Evolutionary conservation across 2,888 invertebrate species (phyloP).

Genomic region (Drosophila sordidula): DNA sequence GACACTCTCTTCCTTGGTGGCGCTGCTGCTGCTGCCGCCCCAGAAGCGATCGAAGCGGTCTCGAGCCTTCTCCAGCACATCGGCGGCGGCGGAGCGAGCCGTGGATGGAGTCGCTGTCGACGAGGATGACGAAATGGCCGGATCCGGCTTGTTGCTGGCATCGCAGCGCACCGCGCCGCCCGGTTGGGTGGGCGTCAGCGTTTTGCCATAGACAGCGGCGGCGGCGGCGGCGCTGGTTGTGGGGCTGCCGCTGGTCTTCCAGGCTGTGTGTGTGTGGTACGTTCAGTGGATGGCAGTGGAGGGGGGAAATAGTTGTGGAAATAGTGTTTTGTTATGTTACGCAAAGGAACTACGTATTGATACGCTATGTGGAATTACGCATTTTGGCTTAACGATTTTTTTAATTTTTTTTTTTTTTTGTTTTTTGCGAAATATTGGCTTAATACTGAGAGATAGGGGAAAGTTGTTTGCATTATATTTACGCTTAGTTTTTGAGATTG

Average conservation of each 20-base stretch:
- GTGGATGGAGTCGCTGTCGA: constrained; percentile 78
- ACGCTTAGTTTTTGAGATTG: constrained; percentile 68
- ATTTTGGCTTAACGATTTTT: constrained; percentile 41
- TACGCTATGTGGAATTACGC: constrained; percentile 61
- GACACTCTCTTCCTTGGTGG: constrained; percentile 87
- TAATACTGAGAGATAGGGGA: constrained; percentile 60
- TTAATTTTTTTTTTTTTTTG: constrained; percentile 13
- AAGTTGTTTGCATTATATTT: constrained; percentile 69
- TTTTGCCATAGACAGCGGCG: constrained; percentile 67
- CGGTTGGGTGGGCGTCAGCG: constrained; percentile 68
- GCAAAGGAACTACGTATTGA: constrained; percentile 70
- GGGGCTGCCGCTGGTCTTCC: constrained; percentile 78
- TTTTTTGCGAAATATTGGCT: constrained; percentile 44
- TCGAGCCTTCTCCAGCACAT: constrained; percentile 92
- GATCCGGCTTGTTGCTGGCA: constrained; percentile 43
- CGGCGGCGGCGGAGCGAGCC: constrained; percentile 86
- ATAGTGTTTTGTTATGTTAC: constrained; percentile 79
- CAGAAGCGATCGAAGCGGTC: constrained; percentile 94
- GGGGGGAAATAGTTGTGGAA: constrained; percentile 80
- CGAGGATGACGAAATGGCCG: constrained; percentile 59
- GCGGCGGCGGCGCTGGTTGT: constrained; percentile 64
- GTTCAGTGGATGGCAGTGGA: constrained; percentile 67
- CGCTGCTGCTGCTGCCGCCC: constrained; percentile 88
- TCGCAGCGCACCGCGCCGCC: constrained; percentile 69
- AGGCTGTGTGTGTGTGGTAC: constrained; percentile 69